phyloP scores from a whole-genome alignment of 2,113 vertebrate genomes.

The Oreochromis spilurus region DNA sequence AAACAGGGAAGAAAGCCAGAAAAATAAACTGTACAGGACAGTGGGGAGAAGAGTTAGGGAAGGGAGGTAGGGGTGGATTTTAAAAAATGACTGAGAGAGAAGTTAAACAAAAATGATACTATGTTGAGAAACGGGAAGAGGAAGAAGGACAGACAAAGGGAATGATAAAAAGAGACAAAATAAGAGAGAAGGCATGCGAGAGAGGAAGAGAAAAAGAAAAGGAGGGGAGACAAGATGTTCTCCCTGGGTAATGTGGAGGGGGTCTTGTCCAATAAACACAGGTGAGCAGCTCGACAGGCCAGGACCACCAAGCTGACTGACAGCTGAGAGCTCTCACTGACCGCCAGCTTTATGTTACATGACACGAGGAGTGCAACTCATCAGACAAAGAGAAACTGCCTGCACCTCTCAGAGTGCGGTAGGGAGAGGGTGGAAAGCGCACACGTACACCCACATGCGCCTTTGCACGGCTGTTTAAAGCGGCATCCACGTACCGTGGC shows the following conservation, averaged over 20 bases:
- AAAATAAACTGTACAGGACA: slow-evolving; percentile 28
- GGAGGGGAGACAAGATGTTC: slow-evolving; percentile 57
- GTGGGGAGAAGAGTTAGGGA: slow-evolving; percentile 38
- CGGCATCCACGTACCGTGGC: slow-evolving; percentile 12
- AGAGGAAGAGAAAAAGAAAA: slow-evolving; percentile 48
- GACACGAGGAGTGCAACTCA: slow-evolving; percentile 73
- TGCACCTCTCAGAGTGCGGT: slow-evolving; percentile 13
- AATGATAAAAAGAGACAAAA: slow-evolving; percentile 41
- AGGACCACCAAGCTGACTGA: slow-evolving; percentile 76
- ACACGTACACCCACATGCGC: background rate
- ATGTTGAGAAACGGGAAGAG: slow-evolving; percentile 43
- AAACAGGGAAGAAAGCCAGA: slow-evolving; percentile 22
- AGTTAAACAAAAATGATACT: slow-evolving; percentile 49
- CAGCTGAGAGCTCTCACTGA: slow-evolving; percentile 73
- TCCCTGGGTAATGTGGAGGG: slow-evolving; percentile 64
- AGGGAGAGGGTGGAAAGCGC: background rate
- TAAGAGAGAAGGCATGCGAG: slow-evolving; percentile 54
- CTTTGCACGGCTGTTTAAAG: slow-evolving; percentile 18
- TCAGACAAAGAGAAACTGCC: slow-evolving; percentile 63
- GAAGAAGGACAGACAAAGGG: slow-evolving; percentile 23
- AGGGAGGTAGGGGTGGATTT: slow-evolving; percentile 32
- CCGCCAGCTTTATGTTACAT: slow-evolving; percentile 79
- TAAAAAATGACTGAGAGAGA: slow-evolving; percentile 27
- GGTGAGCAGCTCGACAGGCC: slow-evolving; percentile 72
- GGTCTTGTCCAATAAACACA: slow-evolving; percentile 74